Conservation (phyloP, 1,140 invertebrate genomes). For the Eriocheir sinensis region DNA sequence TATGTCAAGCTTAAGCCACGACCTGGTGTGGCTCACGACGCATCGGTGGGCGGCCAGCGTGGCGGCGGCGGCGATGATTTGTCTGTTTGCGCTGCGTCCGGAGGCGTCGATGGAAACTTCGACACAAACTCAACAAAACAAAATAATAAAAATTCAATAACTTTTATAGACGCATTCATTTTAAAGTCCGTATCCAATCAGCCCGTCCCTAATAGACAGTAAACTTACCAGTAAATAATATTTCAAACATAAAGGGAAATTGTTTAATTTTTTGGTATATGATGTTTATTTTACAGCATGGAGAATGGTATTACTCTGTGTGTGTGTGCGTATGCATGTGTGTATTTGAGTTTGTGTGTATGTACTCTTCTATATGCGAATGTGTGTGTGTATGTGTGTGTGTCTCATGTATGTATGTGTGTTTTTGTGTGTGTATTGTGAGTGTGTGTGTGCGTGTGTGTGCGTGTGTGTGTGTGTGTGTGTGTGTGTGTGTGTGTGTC, state of each 20-base stretch:
- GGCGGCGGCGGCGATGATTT: neutral
- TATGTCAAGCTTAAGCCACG: too few species aligned
- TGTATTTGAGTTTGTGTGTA: neutral
- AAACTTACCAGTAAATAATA: neutral
- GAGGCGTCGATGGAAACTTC: conserved; percentile 12
- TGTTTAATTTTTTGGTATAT: neutral
- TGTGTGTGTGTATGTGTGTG: conserved; percentile 8
- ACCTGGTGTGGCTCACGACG: too few species aligned
- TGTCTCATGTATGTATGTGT: neutral
- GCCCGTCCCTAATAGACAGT: conserved; percentile 1
- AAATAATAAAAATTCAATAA: neutral
- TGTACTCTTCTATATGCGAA: too few species aligned
- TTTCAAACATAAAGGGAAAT: conserved; percentile 7
- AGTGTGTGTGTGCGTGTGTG: too few species aligned
- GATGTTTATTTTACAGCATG: conserved; percentile 1
- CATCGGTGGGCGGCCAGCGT: too few species aligned
- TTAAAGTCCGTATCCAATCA: conserved; percentile 25
- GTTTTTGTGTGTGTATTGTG: neutral
- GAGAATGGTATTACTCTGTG: neutral
- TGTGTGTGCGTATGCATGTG: neutral
- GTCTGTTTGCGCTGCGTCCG: neutral
- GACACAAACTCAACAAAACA: conserved; percentile 11
- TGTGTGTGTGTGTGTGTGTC: neutral
- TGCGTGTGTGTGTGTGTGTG: too few species aligned
- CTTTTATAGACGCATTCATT: conserved; percentile 10